phyloP scores from a whole-genome alignment of 64 coral and sea anemone species.

The Astreopora myriophthalma region DNA sequence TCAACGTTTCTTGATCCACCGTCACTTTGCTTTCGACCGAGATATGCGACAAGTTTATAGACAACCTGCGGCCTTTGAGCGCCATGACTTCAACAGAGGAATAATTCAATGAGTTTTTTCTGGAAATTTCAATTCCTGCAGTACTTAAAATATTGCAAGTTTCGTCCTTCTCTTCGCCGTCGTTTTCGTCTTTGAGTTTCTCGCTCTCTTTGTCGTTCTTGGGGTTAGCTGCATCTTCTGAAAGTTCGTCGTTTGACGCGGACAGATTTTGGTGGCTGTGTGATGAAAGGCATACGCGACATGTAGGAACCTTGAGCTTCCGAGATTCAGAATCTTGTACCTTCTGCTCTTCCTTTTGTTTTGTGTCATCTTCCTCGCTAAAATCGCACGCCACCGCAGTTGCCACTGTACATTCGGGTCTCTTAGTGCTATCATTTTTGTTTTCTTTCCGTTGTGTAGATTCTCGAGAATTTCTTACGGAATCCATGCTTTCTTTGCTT shows the following conservation, averaged over 20 bases:
- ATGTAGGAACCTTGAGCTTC: neutral
- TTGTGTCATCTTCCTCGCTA: neutral
- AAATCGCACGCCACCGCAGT: constrained; percentile 22
- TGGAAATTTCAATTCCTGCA: constrained; percentile 37
- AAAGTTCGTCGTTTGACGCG: neutral
- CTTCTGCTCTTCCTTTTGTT: neutral
- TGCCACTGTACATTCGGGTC: neutral
- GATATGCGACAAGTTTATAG: constrained; percentile 25
- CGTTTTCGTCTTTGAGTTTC: neutral
- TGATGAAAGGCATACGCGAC: neutral
- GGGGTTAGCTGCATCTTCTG: neutral
- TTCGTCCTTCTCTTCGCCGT: neutral
- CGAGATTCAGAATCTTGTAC: neutral
- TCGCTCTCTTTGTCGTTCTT: neutral
- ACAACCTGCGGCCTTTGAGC: neutral
- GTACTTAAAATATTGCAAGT: constrained; percentile 19
- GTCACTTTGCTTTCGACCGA: constrained; percentile 18
- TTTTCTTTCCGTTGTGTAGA: neutral
- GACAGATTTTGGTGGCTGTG: neutral
- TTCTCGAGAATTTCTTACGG: neutral
- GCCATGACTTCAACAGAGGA: constrained; percentile 15
- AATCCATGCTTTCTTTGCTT: neutral
- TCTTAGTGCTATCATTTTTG: neutral
- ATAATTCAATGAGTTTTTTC: constrained; percentile 5
- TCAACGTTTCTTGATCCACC: neutral